A percentile compares a stretch with the other conserved stretches of the same genome.
Conservation (phyloP, 2,888 invertebrate species). For the Synanthedon vespiformis region DNA sequence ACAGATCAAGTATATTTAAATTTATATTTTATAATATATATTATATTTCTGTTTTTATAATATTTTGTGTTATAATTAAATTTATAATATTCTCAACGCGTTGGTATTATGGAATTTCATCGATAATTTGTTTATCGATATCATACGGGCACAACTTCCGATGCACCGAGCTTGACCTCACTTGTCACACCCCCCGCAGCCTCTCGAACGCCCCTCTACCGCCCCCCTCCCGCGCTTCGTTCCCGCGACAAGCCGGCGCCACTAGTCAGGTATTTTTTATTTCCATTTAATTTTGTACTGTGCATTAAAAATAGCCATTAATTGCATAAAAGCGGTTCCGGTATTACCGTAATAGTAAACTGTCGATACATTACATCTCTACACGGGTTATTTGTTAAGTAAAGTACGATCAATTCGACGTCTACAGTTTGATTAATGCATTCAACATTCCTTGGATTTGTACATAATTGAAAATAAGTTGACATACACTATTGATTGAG, state of each 20-base stretch:
- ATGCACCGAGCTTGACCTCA: constrained; percentile 55
- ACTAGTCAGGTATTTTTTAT: constrained; percentile 27
- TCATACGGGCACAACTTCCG: constrained; percentile 15
- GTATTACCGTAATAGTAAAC: not conserved
- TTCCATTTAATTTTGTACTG: constrained; percentile 9
- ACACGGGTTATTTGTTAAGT: not conserved
- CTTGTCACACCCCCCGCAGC: constrained; percentile 9
- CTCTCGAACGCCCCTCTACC: constrained; percentile 9
- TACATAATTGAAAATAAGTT: too few relatives aligned
- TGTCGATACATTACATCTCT: not conserved
- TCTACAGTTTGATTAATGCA: too few relatives aligned
- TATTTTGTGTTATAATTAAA: too few relatives aligned
- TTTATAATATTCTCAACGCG: too few relatives aligned
- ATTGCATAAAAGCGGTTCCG: constrained; percentile 8
- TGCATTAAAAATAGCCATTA: constrained; percentile 6
- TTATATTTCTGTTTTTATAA: too few relatives aligned
- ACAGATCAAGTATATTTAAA: too few relatives aligned
- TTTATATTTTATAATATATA: too few relatives aligned
- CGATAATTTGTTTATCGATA: constrained; percentile 7
- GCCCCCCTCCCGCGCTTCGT: constrained; percentile 13
- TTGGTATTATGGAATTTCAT: not conserved
- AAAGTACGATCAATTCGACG: constrained; percentile 1
- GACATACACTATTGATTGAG: too few relatives aligned
- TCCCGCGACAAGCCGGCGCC: constrained; percentile 51
- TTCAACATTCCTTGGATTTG: too few relatives aligned